Conservation (phyloP, 2,797 vertebrate species). For the Petrocephalus schoutedeni region DNA sequence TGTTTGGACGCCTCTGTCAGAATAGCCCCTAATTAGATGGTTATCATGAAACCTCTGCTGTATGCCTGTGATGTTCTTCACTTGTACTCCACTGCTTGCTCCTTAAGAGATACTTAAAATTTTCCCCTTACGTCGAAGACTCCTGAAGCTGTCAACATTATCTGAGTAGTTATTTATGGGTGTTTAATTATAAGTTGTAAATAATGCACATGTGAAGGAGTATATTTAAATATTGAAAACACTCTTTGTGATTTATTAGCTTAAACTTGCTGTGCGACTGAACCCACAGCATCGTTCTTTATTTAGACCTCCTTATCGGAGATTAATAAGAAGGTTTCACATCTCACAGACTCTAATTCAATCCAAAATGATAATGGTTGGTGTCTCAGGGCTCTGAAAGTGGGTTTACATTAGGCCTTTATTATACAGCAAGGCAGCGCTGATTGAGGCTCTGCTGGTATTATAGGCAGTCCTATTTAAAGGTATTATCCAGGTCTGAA, state of each 20-base stretch:
- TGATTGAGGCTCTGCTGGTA: background rate
- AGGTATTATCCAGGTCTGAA: background rate
- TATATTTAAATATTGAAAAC: background rate
- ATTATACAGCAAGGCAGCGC: background rate
- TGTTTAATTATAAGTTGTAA: background rate
- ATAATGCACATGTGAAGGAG: background rate
- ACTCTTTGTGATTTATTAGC: background rate
- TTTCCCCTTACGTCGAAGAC: background rate
- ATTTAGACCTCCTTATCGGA: constrained; percentile 4
- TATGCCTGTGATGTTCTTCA: background rate
- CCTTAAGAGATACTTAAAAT: background rate
- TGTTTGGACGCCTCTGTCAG: background rate
- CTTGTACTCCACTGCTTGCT: background rate
- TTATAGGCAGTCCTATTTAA: background rate
- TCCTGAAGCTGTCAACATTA: background rate
- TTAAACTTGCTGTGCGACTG: background rate
- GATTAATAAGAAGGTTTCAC: constrained; percentile 5
- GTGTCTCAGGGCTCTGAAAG: background rate
- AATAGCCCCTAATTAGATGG: background rate
- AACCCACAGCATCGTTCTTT: background rate
- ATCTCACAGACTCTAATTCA: constrained; percentile 17
- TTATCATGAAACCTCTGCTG: background rate
- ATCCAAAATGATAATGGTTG: constrained; percentile 11
- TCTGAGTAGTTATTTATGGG: background rate
- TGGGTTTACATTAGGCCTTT: background rate